phyloP scores from a whole-genome alignment of 2,888 invertebrate genomes.

The Acrocera orbiculus region DNA sequence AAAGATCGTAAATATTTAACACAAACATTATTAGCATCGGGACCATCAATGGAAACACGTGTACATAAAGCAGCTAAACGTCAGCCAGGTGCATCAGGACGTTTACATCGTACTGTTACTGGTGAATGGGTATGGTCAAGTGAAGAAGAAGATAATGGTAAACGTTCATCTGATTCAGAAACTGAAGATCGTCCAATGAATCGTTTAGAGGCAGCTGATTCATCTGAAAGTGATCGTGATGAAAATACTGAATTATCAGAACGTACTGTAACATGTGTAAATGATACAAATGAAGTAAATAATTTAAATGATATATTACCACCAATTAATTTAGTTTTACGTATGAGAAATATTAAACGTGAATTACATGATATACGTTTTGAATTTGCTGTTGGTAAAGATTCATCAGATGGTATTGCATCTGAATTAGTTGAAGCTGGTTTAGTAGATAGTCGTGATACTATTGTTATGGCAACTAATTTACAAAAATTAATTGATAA shows the following conservation, averaged over 20 bases:
- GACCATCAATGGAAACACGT: constrained; percentile 76
- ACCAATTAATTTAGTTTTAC: constrained; percentile 63
- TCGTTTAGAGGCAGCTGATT: constrained; percentile 39
- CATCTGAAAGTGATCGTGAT: constrained; percentile 40
- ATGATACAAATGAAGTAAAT: background rate
- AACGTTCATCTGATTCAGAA: constrained; percentile 35
- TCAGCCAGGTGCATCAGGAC: constrained; percentile 71
- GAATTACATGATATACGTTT: constrained; percentile 97
- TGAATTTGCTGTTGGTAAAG: constrained; percentile 82
- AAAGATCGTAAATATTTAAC: constrained; percentile 82
- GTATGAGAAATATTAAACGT: constrained; percentile 75
- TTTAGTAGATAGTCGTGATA: constrained; percentile 79
- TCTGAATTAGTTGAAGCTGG: constrained; percentile 88
- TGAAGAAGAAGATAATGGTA: constrained; percentile 64
- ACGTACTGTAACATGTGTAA: constrained; percentile 26
- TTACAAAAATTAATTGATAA: constrained; percentile 77
- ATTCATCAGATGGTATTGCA: constrained; percentile 83
- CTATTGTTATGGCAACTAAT: constrained; percentile 80
- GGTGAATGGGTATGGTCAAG: constrained; percentile 99
- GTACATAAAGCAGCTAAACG: constrained; percentile 70
- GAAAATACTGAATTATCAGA: constrained; percentile 30
- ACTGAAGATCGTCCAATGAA: constrained; percentile 43
- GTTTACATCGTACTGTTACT: constrained; percentile 81
- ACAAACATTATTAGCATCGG: constrained; percentile 66
- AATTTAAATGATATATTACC: constrained; percentile 33